Base-by-base conservation (phyloP, 2,797 vertebrate genomes). In the Syndactyla subalaris region DNA sequence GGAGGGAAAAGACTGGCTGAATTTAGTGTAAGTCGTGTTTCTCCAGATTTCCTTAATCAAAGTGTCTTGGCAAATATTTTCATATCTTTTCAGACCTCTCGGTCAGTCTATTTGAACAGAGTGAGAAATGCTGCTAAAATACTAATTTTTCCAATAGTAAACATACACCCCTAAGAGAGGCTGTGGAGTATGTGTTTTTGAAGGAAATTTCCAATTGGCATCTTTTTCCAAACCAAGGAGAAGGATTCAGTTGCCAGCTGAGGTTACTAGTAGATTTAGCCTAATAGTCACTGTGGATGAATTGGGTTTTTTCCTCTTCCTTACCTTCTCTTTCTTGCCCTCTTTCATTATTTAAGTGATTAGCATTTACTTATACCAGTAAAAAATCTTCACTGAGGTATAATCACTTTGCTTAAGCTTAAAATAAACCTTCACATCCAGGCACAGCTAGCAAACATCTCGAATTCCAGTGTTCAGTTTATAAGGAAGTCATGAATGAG, bases 401-500 rank as follows among this genome's bases (percentile, higher is more conserved):
- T 57, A 36, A 68, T 74, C 34, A 9, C 30, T 70, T 81, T 70
- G 30, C 46, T 89, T 15, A 54, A 78, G 66, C 36, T 92, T 58
- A 76, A 88, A 94, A 70, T 68, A 85, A 92, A 43, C 24, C 30
- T 92, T 86, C 15, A 34, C 5, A 0, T 86, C 58, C 62, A 54
- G 84, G 54, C 57, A 67, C 34, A 75, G 62, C 54, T n/a, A 78
- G 54, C 57, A 81, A 86, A 81, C 77, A 61, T 85, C 52, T 94
- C 41, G n/a, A 66, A 79, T 95, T 81, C 63, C 66, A 87, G 48
- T 17, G 18, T 52, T 81, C 55, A 18, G 57, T 85, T 79, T 91
- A 49, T 43, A 88, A 75, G 74, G 80, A 88, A 81, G 73, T 86
- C 11, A 61, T 75, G 58, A 75, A 82, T 87, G 89, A 92, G 87